Conservation (phyloP, 1,140 invertebrate species). For the Ridgeia piscesae region DNA sequence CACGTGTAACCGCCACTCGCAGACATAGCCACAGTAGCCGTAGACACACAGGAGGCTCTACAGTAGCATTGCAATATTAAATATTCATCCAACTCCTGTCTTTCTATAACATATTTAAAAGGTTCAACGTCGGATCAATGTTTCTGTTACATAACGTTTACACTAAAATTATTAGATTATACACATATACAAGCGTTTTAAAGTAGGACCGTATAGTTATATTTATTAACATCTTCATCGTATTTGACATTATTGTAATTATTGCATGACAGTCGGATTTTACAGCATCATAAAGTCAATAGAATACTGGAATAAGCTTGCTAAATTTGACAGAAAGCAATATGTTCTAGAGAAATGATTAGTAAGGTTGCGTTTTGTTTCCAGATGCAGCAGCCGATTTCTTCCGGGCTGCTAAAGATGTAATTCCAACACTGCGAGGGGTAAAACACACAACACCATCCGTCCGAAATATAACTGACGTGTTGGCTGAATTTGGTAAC, state of each 20-base stretch:
- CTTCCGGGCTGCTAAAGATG: constrained; percentile 62
- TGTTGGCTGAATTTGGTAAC: constrained; percentile 9
- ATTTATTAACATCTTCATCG: not conserved
- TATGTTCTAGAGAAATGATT: not conserved
- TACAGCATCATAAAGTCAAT: too few relatives aligned
- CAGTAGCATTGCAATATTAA: not conserved
- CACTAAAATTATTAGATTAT: too few relatives aligned
- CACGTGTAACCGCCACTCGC: constrained; percentile 61
- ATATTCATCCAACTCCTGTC: not conserved
- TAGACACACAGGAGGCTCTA: not conserved
- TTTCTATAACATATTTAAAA: not conserved
- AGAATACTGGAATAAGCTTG: too few relatives aligned
- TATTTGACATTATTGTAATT: not conserved
- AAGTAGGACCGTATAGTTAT: not conserved
- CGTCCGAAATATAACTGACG: constrained; percentile 9
- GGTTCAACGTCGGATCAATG: too few relatives aligned
- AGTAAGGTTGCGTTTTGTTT: constrained; percentile 9
- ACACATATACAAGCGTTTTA: too few relatives aligned
- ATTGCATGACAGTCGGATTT: not conserved
- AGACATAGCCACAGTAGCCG: not conserved
- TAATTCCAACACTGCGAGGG: constrained; percentile 73
- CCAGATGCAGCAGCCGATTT: constrained; percentile 76
- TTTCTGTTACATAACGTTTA: too few relatives aligned
- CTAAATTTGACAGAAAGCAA: too few relatives aligned
- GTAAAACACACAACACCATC: constrained; percentile 59